Conservation (phyloP, 2,113 vertebrate species). For the Puffinus mauretanicus region DNA sequence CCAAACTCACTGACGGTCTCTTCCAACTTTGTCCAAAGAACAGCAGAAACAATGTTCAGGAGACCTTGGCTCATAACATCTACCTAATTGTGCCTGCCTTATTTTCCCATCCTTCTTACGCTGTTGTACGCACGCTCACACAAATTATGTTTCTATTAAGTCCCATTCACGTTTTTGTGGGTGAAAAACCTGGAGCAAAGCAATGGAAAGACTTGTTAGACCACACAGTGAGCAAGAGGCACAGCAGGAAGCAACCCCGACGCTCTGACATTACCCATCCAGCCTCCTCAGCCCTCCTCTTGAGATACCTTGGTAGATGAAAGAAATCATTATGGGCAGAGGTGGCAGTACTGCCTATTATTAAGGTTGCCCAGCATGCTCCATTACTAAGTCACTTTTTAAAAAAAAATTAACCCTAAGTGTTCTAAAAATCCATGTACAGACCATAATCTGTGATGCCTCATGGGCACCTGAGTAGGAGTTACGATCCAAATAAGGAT, state of each 20-base stretch:
- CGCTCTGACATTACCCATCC: not conserved
- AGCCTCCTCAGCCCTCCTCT: not conserved
- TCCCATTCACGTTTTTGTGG: not conserved
- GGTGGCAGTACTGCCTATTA: not conserved
- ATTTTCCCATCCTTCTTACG: not conserved
- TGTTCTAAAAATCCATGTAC: not conserved
- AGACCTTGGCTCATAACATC: not conserved
- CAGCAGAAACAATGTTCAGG: not conserved
- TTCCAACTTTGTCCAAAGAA: not conserved
- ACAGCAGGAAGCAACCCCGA: not conserved
- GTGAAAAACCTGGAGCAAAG: not conserved
- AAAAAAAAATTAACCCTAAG: not conserved
- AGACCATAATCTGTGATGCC: not conserved
- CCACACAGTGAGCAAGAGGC: not conserved
- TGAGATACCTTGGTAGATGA: not conserved
- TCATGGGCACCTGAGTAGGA: not conserved
- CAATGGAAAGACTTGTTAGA: not conserved
- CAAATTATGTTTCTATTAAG: not conserved
- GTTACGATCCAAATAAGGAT: not conserved
- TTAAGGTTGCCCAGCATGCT: not conserved
- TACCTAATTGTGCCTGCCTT: not conserved
- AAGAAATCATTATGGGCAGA: not conserved
- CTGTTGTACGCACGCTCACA: not conserved
- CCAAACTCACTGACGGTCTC: not conserved
- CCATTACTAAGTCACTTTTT: not conserved